Conservation (phyloP, 2,113 vertebrate species). For the Helogale parvula region DNA sequence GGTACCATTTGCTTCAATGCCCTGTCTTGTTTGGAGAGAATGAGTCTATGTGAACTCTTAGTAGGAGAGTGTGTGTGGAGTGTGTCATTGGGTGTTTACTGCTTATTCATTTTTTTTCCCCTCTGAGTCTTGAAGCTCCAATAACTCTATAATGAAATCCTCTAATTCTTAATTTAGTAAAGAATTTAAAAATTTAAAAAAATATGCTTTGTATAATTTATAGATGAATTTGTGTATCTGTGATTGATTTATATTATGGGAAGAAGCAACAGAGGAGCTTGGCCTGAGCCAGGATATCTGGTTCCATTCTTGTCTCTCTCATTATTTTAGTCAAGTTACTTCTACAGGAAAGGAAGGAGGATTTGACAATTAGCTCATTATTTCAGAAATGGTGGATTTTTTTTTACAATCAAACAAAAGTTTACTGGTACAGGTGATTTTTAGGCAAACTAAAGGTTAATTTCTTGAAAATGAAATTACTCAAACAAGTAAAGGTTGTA, state of each 20-base stretch:
- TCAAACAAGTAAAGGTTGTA: no score
- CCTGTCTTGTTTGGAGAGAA: background rate
- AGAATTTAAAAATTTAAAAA: background rate
- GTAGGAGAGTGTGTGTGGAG: background rate
- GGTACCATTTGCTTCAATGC: background rate
- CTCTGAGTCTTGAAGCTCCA: background rate
- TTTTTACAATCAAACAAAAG: background rate
- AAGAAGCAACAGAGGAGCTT: background rate
- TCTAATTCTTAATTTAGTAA: background rate
- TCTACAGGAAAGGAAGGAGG: background rate
- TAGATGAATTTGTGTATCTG: background rate
- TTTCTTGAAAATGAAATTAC: conserved; percentile 1
- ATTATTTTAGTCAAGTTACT: background rate
- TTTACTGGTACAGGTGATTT: background rate
- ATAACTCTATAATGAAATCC: background rate
- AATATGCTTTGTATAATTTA: background rate
- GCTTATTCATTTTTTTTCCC: background rate
- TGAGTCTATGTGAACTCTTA: background rate
- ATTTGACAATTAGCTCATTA: background rate
- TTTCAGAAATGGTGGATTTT: background rate
- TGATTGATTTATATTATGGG: background rate
- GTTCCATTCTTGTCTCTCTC: background rate
- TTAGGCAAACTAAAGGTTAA: background rate
- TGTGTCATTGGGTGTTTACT: background rate
- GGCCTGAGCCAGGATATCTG: background rate